Evolutionary conservation across 2,888 invertebrate species (phyloP).

Genomic region (Tetragonisca angustula): DNA sequence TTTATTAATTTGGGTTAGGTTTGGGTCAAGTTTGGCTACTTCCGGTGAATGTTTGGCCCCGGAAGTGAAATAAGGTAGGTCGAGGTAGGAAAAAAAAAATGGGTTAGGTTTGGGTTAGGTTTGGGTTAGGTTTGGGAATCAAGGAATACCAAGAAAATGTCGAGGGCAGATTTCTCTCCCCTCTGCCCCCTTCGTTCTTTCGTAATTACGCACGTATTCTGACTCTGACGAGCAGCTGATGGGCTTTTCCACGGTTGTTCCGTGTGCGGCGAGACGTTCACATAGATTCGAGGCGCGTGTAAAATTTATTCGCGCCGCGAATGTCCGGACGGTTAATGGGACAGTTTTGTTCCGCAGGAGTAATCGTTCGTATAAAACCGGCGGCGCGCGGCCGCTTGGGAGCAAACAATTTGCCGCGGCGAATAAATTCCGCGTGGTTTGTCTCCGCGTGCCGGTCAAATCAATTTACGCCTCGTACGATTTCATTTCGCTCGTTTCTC

Average conservation of each 20-base stretch:
- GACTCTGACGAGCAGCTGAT: too few relatives aligned
- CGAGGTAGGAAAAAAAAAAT: too few relatives aligned
- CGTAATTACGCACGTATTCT: too few relatives aligned
- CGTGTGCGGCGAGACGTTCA: neutral
- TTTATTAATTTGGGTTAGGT: too few relatives aligned
- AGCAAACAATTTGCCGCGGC: conserved; percentile 6
- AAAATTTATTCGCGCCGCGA: conserved; percentile 10
- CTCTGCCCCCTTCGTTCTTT: too few relatives aligned
- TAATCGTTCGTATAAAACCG: conserved; percentile 37
- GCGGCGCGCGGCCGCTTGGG: neutral
- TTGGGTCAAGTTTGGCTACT: too few relatives aligned
- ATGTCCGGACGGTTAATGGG: conserved; percentile 19
- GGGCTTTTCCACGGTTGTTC: neutral
- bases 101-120: too few relatives aligned
- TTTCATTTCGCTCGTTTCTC: neutral
- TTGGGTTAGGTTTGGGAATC: too few relatives aligned
- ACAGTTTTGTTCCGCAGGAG: conserved; percentile 24
- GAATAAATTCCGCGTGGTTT: conserved; percentile 15
- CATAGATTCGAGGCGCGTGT: neutral
- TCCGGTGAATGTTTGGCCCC: too few relatives aligned
- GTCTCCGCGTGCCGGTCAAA: neutral
- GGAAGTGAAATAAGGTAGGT: too few relatives aligned
- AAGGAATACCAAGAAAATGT: too few relatives aligned
- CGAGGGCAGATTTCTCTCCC: too few relatives aligned
- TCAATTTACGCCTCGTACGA: conserved; percentile 8